A percentile compares a stretch with the other conserved stretches of the same genome.
phyloP scores from a whole-genome alignment of 2,113 vertebrate genomes.

The Peromyscus californicus region DNA sequence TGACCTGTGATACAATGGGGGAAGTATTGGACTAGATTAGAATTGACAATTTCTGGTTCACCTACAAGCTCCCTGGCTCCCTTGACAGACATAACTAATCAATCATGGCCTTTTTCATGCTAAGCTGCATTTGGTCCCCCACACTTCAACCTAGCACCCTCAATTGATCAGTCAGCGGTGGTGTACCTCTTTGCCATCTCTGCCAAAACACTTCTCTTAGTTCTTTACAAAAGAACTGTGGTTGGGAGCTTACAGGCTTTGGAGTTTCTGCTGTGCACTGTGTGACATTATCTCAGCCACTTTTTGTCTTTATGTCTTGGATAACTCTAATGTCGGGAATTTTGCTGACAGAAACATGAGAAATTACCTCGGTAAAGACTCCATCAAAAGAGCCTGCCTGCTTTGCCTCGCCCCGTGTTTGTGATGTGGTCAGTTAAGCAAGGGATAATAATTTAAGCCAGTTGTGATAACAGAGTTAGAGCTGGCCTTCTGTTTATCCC shows the following conservation, averaged over 20 bases:
- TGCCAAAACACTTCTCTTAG: not conserved
- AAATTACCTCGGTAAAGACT: constrained; percentile 62
- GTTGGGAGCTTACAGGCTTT: not conserved
- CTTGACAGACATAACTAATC: not conserved
- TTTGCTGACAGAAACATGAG: constrained; percentile 61
- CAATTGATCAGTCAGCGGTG: not conserved
- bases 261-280: not conserved
- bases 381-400: not conserved
- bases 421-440: constrained; percentile 72
- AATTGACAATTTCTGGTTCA: constrained; percentile 18
- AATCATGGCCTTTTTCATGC: not conserved
- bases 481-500: constrained; percentile 65
- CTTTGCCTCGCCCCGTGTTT: constrained; percentile 48
- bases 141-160: not conserved
- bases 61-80: not conserved
- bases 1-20: not conserved
- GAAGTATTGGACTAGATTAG: not conserved
- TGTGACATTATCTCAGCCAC: not conserved
- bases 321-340: not conserved
- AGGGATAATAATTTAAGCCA: constrained; percentile 78
- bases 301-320: constrained; percentile 25
- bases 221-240: constrained; percentile 13
- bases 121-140: not conserved
- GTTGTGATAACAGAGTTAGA: constrained; percentile 76
- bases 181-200: not conserved